Base-by-base conservation (phyloP, 2,113 vertebrate species). In the Odocoileus virginianus region DNA sequence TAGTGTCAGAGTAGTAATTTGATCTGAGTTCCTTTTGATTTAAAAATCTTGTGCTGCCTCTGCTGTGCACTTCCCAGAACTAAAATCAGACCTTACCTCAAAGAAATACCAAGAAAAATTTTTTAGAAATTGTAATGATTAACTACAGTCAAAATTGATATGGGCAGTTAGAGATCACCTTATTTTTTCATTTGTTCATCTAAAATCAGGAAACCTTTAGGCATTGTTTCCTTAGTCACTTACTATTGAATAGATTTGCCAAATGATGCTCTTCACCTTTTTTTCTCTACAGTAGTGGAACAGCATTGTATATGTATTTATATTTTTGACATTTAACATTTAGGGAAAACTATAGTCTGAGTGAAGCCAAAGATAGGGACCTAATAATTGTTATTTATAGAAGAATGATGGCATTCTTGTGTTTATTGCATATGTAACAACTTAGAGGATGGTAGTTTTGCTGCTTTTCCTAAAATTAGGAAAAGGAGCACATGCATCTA, bases 51-150 rank as follows among this genome's bases (percentile, higher is more conserved):
- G 12, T 92, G 55, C 40, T 87, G 5, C 91, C 27, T 92, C 60
- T 89, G 33, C 55, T 95, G 12, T 91, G 33, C 55, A 61, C 7
- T 95, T 93, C 28, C 9, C 1, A 30, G 87, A 97, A 87, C 87
- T 91, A 74, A 91, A 91, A 60, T 57, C 28, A 89, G 55, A 87
- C 52, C 15, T 94, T 40, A 85, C 89, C 96, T 96, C 61, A 40
- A 82, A 89, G 47, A 94, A 85, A 64, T 19, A 94, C 21, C 19
- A 91, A 89, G 33, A 97, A 78, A 91, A 87, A 2, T 91, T 88
- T 96, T 97, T 96, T 94, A 74, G n/a, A 96, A 91, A 36, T 96
- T 57, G 16, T 89, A 96, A 96, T 91, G 25, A 47, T 97, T 93
- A 93, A 61, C 7, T 93, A 0, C 36, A 82, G 30, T 94, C 43